Conservation (phyloP, 2,888 invertebrate species). For the Marasmarcha lunaedactyla region DNA sequence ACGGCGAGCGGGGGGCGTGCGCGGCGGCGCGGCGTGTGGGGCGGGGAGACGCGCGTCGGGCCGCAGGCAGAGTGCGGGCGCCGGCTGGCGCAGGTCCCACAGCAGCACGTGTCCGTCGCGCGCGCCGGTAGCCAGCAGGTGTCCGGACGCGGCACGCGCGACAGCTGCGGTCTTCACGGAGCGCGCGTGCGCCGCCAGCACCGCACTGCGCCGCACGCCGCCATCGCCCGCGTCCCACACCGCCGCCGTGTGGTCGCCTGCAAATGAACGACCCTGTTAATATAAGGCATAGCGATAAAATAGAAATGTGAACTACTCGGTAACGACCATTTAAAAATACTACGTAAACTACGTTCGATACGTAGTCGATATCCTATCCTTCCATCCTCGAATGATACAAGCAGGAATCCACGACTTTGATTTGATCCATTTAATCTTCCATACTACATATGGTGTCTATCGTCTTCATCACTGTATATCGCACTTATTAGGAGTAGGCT, state of each 20-base stretch:
- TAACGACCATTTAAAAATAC: too few relatives aligned
- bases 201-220: slow-evolving; percentile 47
- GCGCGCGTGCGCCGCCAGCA: slow-evolving; percentile 82
- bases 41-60: slow-evolving; percentile 71
- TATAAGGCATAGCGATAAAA: too few relatives aligned
- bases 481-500: too few relatives aligned
- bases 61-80: slow-evolving; percentile 47
- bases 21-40: slow-evolving; percentile 12
- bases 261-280: slow-evolving; percentile 11
- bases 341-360: too few relatives aligned
- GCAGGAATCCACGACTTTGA: too few relatives aligned
- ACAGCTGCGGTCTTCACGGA: slow-evolving; percentile 88
- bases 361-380: too few relatives aligned
- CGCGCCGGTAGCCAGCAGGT: slow-evolving; percentile 87
- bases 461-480: too few relatives aligned
- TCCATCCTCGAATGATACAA: too few relatives aligned
- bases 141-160: slow-evolving; percentile 73
- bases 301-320: too few relatives aligned
- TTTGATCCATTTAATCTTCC: too few relatives aligned
- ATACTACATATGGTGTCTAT: too few relatives aligned
- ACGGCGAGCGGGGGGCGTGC: slow-evolving; percentile 62
- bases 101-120: slow-evolving; percentile 88
- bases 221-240: slow-evolving; percentile 80
- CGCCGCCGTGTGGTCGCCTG: slow-evolving; percentile 83
- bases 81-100: slow-evolving; percentile 77